Percentiles rank a stretch among this genome's conserved stretches.
phyloP scores from a whole-genome alignment of 92 coral and sea anemone species.

The Palythoa grandis region DNA sequence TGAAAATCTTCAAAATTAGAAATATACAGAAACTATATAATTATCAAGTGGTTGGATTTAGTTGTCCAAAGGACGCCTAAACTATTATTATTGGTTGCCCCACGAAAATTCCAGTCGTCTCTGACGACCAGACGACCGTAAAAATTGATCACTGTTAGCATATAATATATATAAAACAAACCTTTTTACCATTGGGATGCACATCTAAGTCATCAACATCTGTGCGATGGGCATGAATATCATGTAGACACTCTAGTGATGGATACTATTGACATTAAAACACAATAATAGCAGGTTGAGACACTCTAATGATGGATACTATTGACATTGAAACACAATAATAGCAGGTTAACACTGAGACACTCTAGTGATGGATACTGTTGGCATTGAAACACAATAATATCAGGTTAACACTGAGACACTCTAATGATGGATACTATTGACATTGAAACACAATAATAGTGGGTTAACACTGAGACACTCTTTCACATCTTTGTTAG shows the following conservation, averaged over 20 bases:
- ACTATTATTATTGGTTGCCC: no score
- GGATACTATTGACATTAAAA: slow-evolving; percentile 74
- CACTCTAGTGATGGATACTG: no score
- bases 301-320: slow-evolving; percentile 94
- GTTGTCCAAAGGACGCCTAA: no score
- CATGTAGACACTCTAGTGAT: slow-evolving; percentile 88
- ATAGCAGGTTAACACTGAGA: neutral
- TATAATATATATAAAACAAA: slow-evolving; percentile 36
- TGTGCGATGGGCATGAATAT: slow-evolving; percentile 86
- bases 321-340: neutral
- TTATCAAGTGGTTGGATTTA: no score
- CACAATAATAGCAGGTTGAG: neutral
- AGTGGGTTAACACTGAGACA: neutral
- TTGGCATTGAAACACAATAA: slow-evolving; percentile 38
- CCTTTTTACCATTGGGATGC: slow-evolving; percentile 92
- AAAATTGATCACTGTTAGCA: no score
- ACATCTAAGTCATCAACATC: slow-evolving; percentile 98
- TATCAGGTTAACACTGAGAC: slow-evolving; percentile 45
- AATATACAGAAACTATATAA: no score
- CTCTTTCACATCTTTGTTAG: no score
- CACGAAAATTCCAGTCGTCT: no score
- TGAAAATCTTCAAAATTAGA: no score
- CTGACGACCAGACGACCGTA: no score
- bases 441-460: slow-evolving; percentile 19
- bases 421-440: no score